Percentiles rank a stretch among this genome's conserved stretches.
These are phyloP conservation scores for Ctena decussata DNA, from an alignment of 2,888 invertebrate genomes.

Conservation along the genomic window DNA sequence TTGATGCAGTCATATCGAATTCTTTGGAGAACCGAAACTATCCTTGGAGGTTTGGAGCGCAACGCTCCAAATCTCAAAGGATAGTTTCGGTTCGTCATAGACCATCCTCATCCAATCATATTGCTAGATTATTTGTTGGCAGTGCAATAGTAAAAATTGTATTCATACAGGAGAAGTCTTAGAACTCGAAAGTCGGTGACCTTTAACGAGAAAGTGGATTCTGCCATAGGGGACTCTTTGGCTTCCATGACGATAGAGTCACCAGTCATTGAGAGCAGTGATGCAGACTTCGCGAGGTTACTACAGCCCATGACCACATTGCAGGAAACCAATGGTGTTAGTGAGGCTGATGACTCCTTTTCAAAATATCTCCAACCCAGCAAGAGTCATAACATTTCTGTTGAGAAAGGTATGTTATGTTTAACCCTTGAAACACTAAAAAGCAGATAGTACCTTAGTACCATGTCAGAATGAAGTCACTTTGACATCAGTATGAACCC, in stretches of 20 bases:
- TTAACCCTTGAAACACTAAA: too few relatives aligned
- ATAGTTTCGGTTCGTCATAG: too few relatives aligned
- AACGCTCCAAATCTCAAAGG: too few relatives aligned
- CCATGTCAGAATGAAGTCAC: too few relatives aligned
- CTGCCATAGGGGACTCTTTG: background rate
- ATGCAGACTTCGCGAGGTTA: conserved; percentile 30
- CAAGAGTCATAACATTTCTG: conserved; percentile 20
- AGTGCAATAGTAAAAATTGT: too few relatives aligned
- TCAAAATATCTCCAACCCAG: conserved; percentile 55
- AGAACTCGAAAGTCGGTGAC: conserved; percentile 63
- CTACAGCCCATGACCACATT: conserved; percentile 20
- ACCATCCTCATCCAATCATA: too few relatives aligned
- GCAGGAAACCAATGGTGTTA: background rate
- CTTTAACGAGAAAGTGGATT: conserved; percentile 34
- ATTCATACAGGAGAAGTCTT: conserved; percentile 63
- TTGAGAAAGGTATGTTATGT: conserved; percentile 35
- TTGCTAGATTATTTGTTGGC: too few relatives aligned
- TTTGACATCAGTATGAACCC: too few relatives aligned
- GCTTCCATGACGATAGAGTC: conserved; percentile 15
- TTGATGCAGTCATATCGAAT: too few relatives aligned
- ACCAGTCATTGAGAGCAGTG: conserved; percentile 21
- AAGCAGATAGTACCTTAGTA: too few relatives aligned
- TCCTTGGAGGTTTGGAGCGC: too few relatives aligned
- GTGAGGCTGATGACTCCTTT: conserved; percentile 49
- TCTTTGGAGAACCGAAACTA: too few relatives aligned